Evolutionary conservation across 2,888 invertebrate species (phyloP), one percentile per base, ranked within the genome.

Genomic region (Ellobium chinense): DNA sequence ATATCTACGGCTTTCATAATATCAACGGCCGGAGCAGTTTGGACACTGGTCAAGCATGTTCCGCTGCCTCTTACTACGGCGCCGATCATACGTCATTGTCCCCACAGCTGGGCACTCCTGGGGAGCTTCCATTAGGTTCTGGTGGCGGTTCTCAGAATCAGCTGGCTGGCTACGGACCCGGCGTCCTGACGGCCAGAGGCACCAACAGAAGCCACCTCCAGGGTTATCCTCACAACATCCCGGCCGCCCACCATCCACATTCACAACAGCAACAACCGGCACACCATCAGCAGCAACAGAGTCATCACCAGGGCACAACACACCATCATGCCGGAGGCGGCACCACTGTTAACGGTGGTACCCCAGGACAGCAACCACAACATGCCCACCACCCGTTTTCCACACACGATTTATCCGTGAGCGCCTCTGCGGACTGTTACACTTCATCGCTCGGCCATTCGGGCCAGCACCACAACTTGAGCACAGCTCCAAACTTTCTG

Each of bases 281-380:
- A n/a, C 46, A 80, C 69, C 82, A 83, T 46, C 74, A 77, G 72
- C 39, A 78, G 66, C 31, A 66, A n/a, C 74, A 77, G 60, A 77
- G 68, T 63, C 60, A 73, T 62, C 63, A 60, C 58, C 65, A 72
- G 68, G 65, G 27, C 72, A 18, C 69, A 46, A 14, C 37, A 18
- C 58, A 36, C 66, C 69, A 62, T 65, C 63, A n/a, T 18, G 46
- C 29, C 37, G 56, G 58, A 39, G 68, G 60, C 60, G 34, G 31
- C 73, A 65, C 34, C 63, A 70, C 3, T 27, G 31, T n/a, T 54
- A 70, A 18, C 24, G 31, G 29, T 54, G 66, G 36, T 18, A 24
- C 12, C n/a, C 18, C 58, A 9, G 31, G 27, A 2, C 21, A 24
- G 0, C 21, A 37, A 4, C 56, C 36, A 37, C 65, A 66, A 21